Evolutionary conservation across 1,140 invertebrate species (phyloP), one percentile per base, ranked within the genome.

Genomic region (Drosophila orena): DNA sequence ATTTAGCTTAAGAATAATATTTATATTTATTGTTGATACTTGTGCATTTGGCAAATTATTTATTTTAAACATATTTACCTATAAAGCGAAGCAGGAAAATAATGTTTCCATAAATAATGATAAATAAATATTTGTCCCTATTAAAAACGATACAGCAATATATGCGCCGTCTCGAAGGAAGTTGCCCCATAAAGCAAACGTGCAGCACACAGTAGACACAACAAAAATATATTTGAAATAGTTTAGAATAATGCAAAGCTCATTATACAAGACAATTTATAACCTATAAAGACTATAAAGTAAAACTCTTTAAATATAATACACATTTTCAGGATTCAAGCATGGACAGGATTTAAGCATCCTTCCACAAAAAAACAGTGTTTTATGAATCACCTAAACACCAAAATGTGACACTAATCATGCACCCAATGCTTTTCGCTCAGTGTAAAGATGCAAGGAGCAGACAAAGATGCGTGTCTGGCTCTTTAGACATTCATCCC

Each of bases 101-200:
- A 4, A 30, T 30, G 8, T 10, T 30, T 30, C 30, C 2, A 30
- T 30, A 30, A 30, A 10, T 30, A 27, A 6, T 27, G 0, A 27
- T 27, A 30, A 30, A 30, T 30, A 30, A 30, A 10, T 30, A 46
- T 44, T 46, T 46, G 12, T 14, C 56, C 42, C 10, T 4, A 40
- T 24, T 35, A 50, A 22, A 38, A 44, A 30, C 24, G 20, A 35
- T 17, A 8, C 49, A 80, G 38, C 58, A 20, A 65, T 72, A 56
- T 74, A 81, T 77, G 62, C 35, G 62, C 73, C 40, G 72, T 54
- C 75, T 77, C 49, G 52, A 58, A 70, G 78, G 60, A 81, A 68
- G 55, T 64, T 53, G 66, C 52, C 34, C 35, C 46, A 52, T 61
- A 53, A 54, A 47, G 40, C 61, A 56, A 73, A 64, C 61, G 64